phyloP scores from a whole-genome alignment of 2,797 vertebrate species.

The Tapirus indicus region DNA sequence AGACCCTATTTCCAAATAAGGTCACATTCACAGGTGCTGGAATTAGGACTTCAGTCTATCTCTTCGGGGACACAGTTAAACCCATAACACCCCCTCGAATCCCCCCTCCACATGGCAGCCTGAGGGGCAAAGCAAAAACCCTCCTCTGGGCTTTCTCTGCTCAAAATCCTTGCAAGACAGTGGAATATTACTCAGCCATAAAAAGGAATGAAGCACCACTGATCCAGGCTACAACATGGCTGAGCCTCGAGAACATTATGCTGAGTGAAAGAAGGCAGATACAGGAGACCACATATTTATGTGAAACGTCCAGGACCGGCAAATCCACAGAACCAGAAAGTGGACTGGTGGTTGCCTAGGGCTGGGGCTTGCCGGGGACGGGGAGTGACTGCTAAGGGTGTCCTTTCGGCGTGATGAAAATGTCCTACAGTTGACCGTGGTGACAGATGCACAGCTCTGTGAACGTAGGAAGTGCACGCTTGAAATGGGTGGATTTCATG shows the following conservation, averaged over 20 bases:
- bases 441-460: background rate
- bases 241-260: background rate
- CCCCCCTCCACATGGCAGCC: background rate
- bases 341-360: background rate
- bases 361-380: background rate
- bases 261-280: background rate
- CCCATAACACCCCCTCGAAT: accelerated
- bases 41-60: background rate
- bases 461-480: background rate
- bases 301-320: background rate
- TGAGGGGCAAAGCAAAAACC: background rate
- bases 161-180: background rate
- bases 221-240: accelerated
- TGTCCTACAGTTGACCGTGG: background rate
- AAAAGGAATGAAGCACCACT: background rate
- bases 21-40: background rate
- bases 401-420: background rate
- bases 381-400: background rate
- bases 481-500: background rate
- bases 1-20: background rate
- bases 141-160: background rate
- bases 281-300: accelerated
- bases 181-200: background rate
- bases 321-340: background rate
- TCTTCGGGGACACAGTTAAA: background rate